Percentiles rank a stretch among this genome's conserved stretches.
These are phyloP conservation scores for Abramis brama DNA, from an alignment of 2,113 vertebrate genomes.

Conservation along the genomic window DNA sequence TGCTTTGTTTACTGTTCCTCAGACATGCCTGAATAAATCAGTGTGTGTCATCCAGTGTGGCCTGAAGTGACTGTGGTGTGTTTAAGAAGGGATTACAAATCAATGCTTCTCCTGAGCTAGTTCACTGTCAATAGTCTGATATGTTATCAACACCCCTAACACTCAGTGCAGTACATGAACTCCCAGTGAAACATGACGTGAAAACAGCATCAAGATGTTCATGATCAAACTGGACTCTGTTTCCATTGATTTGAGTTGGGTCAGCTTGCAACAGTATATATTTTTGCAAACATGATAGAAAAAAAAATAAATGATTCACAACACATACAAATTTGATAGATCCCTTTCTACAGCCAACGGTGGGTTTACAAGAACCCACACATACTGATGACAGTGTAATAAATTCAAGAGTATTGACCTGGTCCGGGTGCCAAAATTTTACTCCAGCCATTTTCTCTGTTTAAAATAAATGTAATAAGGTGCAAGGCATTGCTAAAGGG, in stretches of 20 bases:
- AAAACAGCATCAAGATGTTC: not conserved
- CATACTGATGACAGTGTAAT: not conserved
- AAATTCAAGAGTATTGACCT: not conserved
- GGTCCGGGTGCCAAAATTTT: not conserved
- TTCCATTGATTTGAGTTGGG: not conserved
- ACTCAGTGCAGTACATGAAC: not conserved
- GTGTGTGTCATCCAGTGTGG: not conserved
- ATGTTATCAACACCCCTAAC: constrained; percentile 16
- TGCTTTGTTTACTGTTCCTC: not conserved
- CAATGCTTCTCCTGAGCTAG: constrained; percentile 35
- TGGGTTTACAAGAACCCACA: not conserved
- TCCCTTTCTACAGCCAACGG: not conserved
- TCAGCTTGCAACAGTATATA: not conserved
- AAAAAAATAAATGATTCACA: not conserved
- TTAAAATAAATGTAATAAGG: not conserved
- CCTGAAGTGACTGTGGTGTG: constrained; percentile 8
- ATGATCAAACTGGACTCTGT: not conserved
- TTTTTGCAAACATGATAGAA: not conserved
- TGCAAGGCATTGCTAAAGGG: not conserved
- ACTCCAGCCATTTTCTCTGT: not conserved
- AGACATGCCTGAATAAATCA: not conserved
- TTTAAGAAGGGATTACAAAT: constrained; percentile 30
- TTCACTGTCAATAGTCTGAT: constrained; percentile 37
- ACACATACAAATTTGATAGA: not conserved
- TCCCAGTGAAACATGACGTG: not conserved